These are phyloP conservation scores for Sminthurides aquaticus DNA, from an alignment of 2,888 invertebrate species.

Conservation along the genomic window DNA sequence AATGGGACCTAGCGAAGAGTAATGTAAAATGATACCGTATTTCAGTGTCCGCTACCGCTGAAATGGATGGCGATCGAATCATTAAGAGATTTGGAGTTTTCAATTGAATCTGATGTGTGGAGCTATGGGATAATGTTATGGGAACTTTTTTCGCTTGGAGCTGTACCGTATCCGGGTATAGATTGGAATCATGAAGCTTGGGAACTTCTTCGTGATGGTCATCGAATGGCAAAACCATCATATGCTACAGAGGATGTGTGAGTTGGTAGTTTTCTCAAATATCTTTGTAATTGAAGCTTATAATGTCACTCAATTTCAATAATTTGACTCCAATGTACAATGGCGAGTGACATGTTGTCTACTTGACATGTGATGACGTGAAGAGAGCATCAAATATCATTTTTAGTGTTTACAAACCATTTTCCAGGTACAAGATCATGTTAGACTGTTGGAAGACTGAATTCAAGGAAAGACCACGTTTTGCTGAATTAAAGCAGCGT, in stretches of 20 bases:
- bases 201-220: conserved; percentile 10
- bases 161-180: conserved; percentile 17
- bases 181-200: conserved; percentile 23
- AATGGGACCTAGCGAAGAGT: no score
- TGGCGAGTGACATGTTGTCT: no score
- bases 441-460: background rate
- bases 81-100: conserved; percentile 21
- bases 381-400: no score
- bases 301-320: no score
- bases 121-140: conserved; percentile 18
- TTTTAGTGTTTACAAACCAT: no score
- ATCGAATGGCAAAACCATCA: conserved; percentile 17
- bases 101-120: conserved; percentile 21
- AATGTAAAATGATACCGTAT: no score
- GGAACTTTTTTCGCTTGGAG: conserved; percentile 20
- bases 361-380: background rate
- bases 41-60: conserved; percentile 22
- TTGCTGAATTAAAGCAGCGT: background rate
- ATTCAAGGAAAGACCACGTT: background rate
- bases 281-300: background rate
- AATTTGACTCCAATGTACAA: no score
- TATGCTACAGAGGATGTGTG: conserved; percentile 5
- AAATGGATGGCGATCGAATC: conserved; percentile 26
- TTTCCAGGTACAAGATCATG: background rate
- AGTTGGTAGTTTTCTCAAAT: background rate